A percentile compares a stretch with the other conserved stretches of the same genome.
These are phyloP conservation scores for Pyxicephalus adspersus DNA, from an alignment of 2,113 vertebrate species.

Conservation along the genomic window DNA sequence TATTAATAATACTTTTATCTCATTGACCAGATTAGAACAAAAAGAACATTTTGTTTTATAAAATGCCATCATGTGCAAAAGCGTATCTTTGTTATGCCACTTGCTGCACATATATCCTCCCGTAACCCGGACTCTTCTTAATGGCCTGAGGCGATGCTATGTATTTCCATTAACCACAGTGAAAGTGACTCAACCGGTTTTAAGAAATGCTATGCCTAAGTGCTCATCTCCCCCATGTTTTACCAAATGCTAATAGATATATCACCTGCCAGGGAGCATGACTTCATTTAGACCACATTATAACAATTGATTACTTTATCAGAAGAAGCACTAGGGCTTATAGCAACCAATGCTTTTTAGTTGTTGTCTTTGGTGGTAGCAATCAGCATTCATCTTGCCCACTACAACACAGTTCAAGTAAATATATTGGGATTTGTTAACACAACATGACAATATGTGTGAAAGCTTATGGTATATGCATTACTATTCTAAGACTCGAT, in stretches of 20 bases:
- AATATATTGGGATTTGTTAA: too few species aligned
- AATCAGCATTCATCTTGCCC: too few species aligned
- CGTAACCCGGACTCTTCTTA: slow-evolving; percentile 42
- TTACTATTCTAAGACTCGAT: too few species aligned
- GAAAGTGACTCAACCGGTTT: slow-evolving; percentile 48
- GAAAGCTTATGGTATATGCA: too few species aligned
- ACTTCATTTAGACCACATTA: not conserved
- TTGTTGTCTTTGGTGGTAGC: too few species aligned
- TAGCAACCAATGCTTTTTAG: too few species aligned
- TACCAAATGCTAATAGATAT: not conserved
- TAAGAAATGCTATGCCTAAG: not conserved
- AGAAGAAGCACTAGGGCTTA: too few species aligned
- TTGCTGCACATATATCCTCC: slow-evolving; percentile 38
- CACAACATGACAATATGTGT: too few species aligned
- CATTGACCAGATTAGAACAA: not conserved
- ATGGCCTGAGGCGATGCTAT: slow-evolving; percentile 18
- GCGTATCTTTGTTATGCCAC: slow-evolving; percentile 22
- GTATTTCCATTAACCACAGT: slow-evolving; percentile 32
- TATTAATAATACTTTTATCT: too few species aligned
- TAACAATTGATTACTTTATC: not conserved
- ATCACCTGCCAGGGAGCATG: not conserved
- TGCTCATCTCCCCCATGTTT: not conserved
- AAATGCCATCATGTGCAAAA: slow-evolving; percentile 39
- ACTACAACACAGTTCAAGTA: too few species aligned
- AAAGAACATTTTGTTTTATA: not conserved